These are phyloP conservation scores for Calcarius ornatus DNA, from an alignment of 2,113 vertebrate genomes.

Conservation along the genomic window DNA sequence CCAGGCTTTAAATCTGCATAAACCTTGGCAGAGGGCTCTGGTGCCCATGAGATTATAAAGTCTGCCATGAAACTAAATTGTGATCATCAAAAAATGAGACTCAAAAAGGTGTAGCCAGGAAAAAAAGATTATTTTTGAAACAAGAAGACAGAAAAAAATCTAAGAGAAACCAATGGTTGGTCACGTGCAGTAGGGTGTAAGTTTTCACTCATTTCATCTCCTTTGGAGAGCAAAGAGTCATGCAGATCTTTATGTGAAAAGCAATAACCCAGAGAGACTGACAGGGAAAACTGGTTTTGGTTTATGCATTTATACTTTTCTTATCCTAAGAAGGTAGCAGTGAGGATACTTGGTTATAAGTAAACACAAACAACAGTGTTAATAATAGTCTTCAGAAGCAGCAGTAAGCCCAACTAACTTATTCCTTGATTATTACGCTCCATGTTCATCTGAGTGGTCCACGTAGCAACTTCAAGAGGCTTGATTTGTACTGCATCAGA, in stretches of 20 bases:
- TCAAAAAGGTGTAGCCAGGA: background rate
- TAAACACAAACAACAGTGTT: background rate
- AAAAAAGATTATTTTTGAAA: background rate
- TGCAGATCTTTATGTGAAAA: background rate
- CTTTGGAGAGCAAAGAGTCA: background rate
- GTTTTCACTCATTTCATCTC: background rate
- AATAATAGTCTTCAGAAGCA: background rate
- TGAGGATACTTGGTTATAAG: background rate
- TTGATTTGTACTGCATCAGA: background rate
- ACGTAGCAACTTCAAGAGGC: background rate
- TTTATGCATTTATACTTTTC: background rate
- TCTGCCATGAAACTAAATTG: background rate
- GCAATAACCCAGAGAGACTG: background rate
- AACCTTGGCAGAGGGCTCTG: constrained; percentile 32
- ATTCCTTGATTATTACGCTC: background rate
- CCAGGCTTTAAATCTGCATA: constrained; percentile 58
- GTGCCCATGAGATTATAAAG: constrained; percentile 23
- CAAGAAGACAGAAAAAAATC: background rate
- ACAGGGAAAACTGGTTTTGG: background rate
- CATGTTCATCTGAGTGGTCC: background rate
- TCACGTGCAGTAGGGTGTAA: background rate
- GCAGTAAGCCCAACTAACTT: background rate
- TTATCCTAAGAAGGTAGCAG: background rate
- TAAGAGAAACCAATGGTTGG: background rate
- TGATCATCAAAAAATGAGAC: background rate